These are phyloP conservation scores for Syngnathoides biaculeatus DNA, from an alignment of 2,113 vertebrate genomes.

Conservation along the genomic window DNA sequence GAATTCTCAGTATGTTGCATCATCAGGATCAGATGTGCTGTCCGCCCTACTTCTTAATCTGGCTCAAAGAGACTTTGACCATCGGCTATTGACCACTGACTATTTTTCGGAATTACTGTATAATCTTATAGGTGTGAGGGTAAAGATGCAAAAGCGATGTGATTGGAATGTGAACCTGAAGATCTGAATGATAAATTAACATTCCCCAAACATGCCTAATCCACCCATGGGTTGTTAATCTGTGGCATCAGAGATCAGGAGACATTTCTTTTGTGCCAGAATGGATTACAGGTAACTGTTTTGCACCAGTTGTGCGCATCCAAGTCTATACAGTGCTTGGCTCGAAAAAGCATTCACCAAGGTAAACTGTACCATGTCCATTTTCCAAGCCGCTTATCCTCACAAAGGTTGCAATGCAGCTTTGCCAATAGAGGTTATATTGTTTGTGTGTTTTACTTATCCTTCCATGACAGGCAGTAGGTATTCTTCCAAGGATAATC, in stretches of 20 bases:
- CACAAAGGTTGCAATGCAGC: too few relatives aligned
- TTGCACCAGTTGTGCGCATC: conserved; percentile 29
- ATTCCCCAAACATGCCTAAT: too few relatives aligned
- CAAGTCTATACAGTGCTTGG: conserved; percentile 31
- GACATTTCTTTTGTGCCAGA: conserved; percentile 24
- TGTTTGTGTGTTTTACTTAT: background rate
- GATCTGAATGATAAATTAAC: too few relatives aligned
- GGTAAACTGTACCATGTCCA: background rate
- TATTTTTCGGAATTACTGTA: too few relatives aligned
- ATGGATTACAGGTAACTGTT: conserved; percentile 47
- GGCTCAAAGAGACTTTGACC: too few relatives aligned
- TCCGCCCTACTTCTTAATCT: too few relatives aligned
- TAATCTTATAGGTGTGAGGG: background rate
- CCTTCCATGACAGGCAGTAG: background rate
- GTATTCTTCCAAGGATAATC: background rate
- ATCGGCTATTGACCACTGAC: too few relatives aligned
- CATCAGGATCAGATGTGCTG: background rate
- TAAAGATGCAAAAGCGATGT: background rate
- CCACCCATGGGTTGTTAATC: conserved; percentile 55
- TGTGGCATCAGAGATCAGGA: conserved; percentile 41
- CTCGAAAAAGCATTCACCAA: background rate
- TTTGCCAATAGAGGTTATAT: background rate
- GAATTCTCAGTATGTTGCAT: background rate
- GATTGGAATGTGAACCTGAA: background rate
- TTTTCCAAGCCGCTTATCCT: too few relatives aligned